Conservation (phyloP, 2,888 invertebrate genomes). For the Poecilus cupreus region DNA sequence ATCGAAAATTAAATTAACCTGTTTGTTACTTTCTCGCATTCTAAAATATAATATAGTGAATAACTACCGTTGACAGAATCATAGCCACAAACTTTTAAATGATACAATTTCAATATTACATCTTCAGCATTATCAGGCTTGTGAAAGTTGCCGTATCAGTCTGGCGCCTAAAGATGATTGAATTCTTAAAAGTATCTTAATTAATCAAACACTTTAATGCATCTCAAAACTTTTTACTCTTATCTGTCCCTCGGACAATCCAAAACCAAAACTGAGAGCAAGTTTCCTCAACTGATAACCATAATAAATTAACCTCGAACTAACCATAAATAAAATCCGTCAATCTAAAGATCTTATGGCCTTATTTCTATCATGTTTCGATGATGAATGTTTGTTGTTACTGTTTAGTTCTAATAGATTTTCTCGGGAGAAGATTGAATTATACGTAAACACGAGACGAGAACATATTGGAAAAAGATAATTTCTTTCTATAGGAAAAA, state of each 20-base stretch:
- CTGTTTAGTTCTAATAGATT: slow-evolving; percentile 26
- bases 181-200: slow-evolving; percentile 23
- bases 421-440: not conserved
- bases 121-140: not conserved
- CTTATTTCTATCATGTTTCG: slow-evolving; percentile 9
- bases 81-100: too few relatives aligned
- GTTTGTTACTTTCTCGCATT: too few relatives aligned
- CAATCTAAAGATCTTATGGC: not conserved
- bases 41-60: too few relatives aligned
- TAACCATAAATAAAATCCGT: slow-evolving; percentile 41
- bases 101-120: too few relatives aligned
- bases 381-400: slow-evolving; percentile 40
- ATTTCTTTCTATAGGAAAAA: too few relatives aligned
- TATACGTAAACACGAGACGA: too few relatives aligned
- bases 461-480: too few relatives aligned
- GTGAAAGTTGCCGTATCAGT: slow-evolving; percentile 1
- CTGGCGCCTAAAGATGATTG: slow-evolving; percentile 30
- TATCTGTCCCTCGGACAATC: not conserved
- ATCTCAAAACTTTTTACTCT: slow-evolving; percentile 13
- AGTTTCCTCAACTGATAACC: slow-evolving; percentile 28
- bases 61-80: too few relatives aligned
- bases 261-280: not conserved
- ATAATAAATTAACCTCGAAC: slow-evolving; percentile 27
- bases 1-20: too few relatives aligned
- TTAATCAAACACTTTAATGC: slow-evolving; percentile 32